Base-by-base conservation (phyloP, 2,888 invertebrate genomes). In the Lochmaea crataegi region DNA sequence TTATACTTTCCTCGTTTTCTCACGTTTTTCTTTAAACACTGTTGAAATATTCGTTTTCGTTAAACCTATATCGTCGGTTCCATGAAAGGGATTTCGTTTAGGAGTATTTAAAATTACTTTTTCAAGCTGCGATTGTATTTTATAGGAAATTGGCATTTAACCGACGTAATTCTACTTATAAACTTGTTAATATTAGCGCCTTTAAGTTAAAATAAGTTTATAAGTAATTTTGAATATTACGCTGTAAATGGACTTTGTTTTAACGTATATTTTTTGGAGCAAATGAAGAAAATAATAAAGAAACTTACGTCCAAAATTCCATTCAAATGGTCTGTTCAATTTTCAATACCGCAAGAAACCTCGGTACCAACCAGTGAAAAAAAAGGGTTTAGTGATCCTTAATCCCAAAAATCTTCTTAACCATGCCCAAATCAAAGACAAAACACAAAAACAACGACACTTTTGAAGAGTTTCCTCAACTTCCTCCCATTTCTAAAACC, bases 1-100 rank as follows among this genome's bases (percentile, higher is more conserved):
- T 69, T 53, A 63, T 53, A 69, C 51, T 56, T 69, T 38, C 22
- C 42, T 41, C 26, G 10, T 56, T 63, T 69, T 51, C 10, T 60
- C 68, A 61, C 68, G 16, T 61, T 26, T 60, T 38, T 51, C n/a
- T 63, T 69, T 14, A 38, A 60, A 0, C 16, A 14, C 16, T 14
- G n/a, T 32, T 60, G 38, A 60, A 18, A 3, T 18, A 18, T 16
- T 53, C 1, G 9, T 16, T 53, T 53, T 16, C n/a, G n/a, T n/a
- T 48, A n/a, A 48, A 18, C 53, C 10, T 9, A 10, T 53, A 53
- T 16, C 9, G 18, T 16, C 16, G 53, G 11, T 18, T 18, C 9
- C 53, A 10, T 53, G 18, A 3, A 53, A 53, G 9, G 18, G 18
- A 18, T 53, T 53, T 53, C 16, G 53, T 53, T 53, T 53, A 9